phyloP scores from a whole-genome alignment of 2,888 invertebrate genomes.

The Cantharis rustica region DNA sequence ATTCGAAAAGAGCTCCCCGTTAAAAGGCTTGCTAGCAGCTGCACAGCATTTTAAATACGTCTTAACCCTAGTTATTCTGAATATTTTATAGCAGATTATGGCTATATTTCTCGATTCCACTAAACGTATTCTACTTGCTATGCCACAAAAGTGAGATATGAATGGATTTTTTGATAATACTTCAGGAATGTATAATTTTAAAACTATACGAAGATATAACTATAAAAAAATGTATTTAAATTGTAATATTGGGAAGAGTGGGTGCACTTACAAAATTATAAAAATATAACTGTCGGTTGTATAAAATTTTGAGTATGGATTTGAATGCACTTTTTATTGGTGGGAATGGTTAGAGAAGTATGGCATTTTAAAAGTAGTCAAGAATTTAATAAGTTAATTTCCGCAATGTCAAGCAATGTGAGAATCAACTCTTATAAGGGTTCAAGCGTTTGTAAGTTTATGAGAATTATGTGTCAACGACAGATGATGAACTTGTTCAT shows the following conservation, averaged over 20 bases:
- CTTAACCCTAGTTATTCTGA: slow-evolving; percentile 32
- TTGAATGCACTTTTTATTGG: neutral
- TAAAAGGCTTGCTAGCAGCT: slow-evolving; percentile 30
- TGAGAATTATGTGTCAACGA: neutral
- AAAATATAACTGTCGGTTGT: neutral
- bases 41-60: slow-evolving; percentile 33
- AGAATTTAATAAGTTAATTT: slow-evolving; percentile 15
- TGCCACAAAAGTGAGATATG: slow-evolving; percentile 25
- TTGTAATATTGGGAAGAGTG: neutral
- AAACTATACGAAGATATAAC: neutral
- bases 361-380: neutral
- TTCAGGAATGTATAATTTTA: slow-evolving; percentile 9
- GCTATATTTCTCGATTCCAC: slow-evolving; percentile 23
- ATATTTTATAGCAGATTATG: slow-evolving; percentile 31
- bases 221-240: neutral
- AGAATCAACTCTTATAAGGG: slow-evolving; percentile 6
- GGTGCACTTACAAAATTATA: neutral
- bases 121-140: slow-evolving; percentile 20
- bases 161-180: slow-evolving; percentile 21
- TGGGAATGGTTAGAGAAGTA: neutral
- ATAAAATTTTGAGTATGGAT: neutral
- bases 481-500: neutral
- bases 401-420: slow-evolving; percentile 10
- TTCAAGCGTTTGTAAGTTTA: neutral
- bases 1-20: slow-evolving; percentile 29